Evolutionary conservation across 2,888 invertebrate genomes (phyloP).

Genomic region (Volucella inflata): DNA sequence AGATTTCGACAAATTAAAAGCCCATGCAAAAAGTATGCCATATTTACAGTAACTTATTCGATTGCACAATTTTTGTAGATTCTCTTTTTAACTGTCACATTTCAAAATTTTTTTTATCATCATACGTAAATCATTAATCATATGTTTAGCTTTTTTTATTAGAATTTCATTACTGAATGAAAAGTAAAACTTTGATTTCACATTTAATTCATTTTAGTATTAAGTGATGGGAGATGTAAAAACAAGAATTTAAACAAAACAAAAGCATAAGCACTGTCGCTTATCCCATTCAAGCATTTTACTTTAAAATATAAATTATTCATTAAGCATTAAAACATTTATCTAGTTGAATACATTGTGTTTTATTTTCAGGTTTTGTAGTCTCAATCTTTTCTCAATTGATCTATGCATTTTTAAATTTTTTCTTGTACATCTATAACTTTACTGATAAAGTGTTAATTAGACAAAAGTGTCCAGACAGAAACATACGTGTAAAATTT

Average conservation of each 20-base stretch:
- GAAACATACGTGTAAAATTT: too few relatives aligned
- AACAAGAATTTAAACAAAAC: constrained; percentile 11
- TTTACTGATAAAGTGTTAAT: too few relatives aligned
- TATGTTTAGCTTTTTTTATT: constrained; percentile 56
- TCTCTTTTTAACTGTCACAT: constrained; percentile 27
- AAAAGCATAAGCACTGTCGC: constrained; percentile 22
- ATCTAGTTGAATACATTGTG: constrained; percentile 48
- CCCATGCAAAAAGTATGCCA: constrained; percentile 39
- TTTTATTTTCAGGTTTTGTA: constrained; percentile 24
- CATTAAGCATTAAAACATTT: constrained; percentile 57
- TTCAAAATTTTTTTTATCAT: constrained; percentile 25
- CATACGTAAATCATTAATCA: constrained; percentile 27
- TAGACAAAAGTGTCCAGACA: too few relatives aligned
- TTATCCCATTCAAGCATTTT: constrained; percentile 51
- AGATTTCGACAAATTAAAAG: not conserved
- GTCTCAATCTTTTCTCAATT: not conserved
- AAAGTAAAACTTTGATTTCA: constrained; percentile 1
- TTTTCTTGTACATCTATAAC: not conserved
- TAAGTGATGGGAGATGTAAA: not conserved
- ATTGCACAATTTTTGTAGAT: constrained; percentile 65
- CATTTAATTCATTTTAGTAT: constrained; percentile 5
- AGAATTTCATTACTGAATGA: constrained; percentile 28
- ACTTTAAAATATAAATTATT: constrained; percentile 50
- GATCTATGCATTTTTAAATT: not conserved
- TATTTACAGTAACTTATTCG: constrained; percentile 53